These are phyloP conservation scores for Thymelicus acteon DNA, from an alignment of 2,888 invertebrate species.

Conservation along the genomic window DNA sequence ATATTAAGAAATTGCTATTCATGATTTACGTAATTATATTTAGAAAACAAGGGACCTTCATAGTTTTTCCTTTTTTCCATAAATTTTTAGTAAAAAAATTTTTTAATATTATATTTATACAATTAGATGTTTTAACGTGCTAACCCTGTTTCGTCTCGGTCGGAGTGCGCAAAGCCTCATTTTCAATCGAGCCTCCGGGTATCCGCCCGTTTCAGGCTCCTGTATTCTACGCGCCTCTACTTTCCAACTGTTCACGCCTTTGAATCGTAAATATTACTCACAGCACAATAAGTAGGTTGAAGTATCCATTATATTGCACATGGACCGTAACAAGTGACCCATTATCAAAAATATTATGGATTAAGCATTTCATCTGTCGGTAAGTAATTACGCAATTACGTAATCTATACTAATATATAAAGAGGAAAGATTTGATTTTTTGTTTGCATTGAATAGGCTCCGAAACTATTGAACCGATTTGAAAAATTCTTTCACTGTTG, in stretches of 20 bases:
- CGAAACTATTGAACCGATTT: too few relatives aligned
- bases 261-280: conserved; percentile 53
- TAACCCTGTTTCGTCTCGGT: conserved; percentile 65
- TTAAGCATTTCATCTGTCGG: conserved; percentile 11
- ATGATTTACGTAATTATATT: too few relatives aligned
- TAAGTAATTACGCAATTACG: conserved; percentile 32
- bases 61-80: too few relatives aligned
- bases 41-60: too few relatives aligned
- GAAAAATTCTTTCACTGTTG: too few relatives aligned
- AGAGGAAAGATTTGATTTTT: too few relatives aligned
- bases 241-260: conserved; percentile 37
- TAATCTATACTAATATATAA: too few relatives aligned
- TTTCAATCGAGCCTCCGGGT: conserved; percentile 63
- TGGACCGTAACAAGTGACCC: too few relatives aligned
- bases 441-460: too few relatives aligned
- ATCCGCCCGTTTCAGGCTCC: conserved; percentile 48
- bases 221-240: conserved; percentile 34
- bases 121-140: conserved; percentile 40
- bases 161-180: conserved; percentile 75
- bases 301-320: conserved; percentile 16
- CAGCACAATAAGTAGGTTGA: not conserved
- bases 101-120: not conserved
- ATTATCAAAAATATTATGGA: conserved; percentile 10
- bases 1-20: too few relatives aligned
- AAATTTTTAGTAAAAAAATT: not conserved